Evolutionary conservation across 2,888 invertebrate genomes (phyloP), one percentile per base, ranked within the genome.

Genomic region (Cosmia trapezina): DNA sequence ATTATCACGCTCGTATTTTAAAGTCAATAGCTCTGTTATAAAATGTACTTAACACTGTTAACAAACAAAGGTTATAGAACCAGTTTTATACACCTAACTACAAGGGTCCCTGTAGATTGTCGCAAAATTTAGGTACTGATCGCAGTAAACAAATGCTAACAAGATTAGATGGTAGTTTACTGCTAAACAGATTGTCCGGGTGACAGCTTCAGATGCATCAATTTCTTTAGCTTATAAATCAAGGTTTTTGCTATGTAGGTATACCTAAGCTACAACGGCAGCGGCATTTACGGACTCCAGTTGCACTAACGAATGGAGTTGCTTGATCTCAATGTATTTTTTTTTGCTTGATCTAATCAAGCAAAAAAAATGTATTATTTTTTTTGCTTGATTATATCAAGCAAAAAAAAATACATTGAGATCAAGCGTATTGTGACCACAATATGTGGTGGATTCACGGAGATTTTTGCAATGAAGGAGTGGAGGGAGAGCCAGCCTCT

Each of bases 1-100:
- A 56, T 49, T 73, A 77, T 53, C 60, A 61, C 12, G 9, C 45
- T 61, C 37, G 43, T 73, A 73, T 73, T 78, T 73, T 56, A 57
- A 49, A 73, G 9, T 47, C 59, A 64, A 78, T 73, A 72, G n/a
- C n/a, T n/a, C n/a, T n/a, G n/a, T 57, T 17, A 37, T 37, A 37
- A 69, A 68, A 60, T 53, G 70, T 45, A n/a, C n/a, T n/a, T n/a
- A 47, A 47, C 28, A 60, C 28, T 57, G 14, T 77, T 65, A 43
- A 79, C 60, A 61, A 73, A 73, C 28, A 66, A 63, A 64, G 66
- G 56, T 60, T 62, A 53, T 7, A 22, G 7, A 67, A 67, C 76
- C 71, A 43, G 76, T 80, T 80, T 60, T 54, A 57, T 22, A 28
- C 19, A 69, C 5, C 4, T 49, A 72, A 12, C 14, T 22, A 19